Conservation (phyloP, 64 coral and sea anemone genomes). For the Montipora sp. region DNA sequence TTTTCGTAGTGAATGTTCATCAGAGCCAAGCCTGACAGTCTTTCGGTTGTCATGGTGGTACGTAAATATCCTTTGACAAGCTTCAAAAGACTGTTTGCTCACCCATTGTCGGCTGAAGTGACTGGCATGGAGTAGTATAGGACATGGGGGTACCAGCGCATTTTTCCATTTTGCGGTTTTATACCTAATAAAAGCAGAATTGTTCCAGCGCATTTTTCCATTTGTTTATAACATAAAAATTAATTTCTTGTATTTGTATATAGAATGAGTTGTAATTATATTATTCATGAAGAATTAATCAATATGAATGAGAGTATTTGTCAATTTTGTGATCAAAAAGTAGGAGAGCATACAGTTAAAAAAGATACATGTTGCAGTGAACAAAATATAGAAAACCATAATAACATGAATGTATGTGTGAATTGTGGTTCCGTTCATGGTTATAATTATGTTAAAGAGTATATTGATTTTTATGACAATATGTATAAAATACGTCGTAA, state of each 20-base stretch:
- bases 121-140: too few species aligned
- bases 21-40: too few species aligned
- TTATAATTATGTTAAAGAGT: background rate
- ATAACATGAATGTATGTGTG: background rate
- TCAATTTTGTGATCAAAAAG: background rate
- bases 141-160: too few species aligned
- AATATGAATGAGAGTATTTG: background rate
- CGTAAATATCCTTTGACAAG: too few species aligned
- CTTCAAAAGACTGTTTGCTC: too few species aligned
- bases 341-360: background rate
- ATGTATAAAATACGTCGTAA: background rate
- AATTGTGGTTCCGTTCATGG: background rate
- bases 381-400: background rate
- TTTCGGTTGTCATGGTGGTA: too few species aligned
- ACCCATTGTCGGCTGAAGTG: too few species aligned
- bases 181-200: too few species aligned
- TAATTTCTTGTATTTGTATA: background rate
- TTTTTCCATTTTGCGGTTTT: too few species aligned
- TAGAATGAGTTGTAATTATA: background rate
- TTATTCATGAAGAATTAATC: background rate
- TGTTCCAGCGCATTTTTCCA: too few species aligned
- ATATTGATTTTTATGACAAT: background rate
- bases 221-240: too few species aligned
- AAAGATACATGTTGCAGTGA: background rate
- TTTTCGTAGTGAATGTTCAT: too few species aligned